Percentiles rank a stretch among this genome's conserved stretches.
These are phyloP conservation scores for Orchesella flavescens DNA, from an alignment of 2,888 invertebrate species.

Conservation along the genomic window DNA sequence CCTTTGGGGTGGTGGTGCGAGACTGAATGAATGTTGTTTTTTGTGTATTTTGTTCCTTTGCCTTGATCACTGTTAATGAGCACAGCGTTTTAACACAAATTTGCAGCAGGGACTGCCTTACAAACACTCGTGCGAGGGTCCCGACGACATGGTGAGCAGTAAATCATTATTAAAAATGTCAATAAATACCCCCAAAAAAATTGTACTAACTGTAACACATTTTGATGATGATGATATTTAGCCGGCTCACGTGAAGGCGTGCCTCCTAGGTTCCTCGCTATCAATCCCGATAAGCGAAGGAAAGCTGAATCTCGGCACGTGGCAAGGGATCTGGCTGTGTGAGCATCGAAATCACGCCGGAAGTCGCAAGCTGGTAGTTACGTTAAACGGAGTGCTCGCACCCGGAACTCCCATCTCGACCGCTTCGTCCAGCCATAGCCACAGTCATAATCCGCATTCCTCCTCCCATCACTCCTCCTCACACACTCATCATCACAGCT, in stretches of 20 bases:
- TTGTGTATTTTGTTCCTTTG: too few relatives aligned
- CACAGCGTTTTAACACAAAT: conserved; percentile 67
- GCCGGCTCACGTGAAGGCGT: conserved; percentile 98
- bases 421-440: conserved; percentile 69
- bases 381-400: conserved; percentile 88
- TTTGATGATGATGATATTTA: conserved; percentile 75
- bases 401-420: conserved; percentile 71
- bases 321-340: conserved; percentile 98
- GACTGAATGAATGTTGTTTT: background rate
- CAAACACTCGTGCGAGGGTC: conserved; percentile 97
- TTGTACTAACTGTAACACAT: background rate
- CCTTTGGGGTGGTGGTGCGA: too few relatives aligned
- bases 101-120: conserved; percentile 85
- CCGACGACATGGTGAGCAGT: conserved; percentile 95
- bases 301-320: conserved; percentile 87
- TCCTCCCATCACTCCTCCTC: conserved; percentile 69
- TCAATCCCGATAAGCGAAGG: conserved; percentile 97
- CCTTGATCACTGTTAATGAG: conserved; percentile 48
- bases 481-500: conserved; percentile 70
- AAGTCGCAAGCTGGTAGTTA: conserved; percentile 90
- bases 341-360: conserved; percentile 98
- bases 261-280: conserved; percentile 94
- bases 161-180: background rate
- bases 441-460: conserved; percentile 68
- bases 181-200: background rate